phyloP scores from a whole-genome alignment of 2,113 vertebrate species.

The Ophthalmotilapia sp. region DNA sequence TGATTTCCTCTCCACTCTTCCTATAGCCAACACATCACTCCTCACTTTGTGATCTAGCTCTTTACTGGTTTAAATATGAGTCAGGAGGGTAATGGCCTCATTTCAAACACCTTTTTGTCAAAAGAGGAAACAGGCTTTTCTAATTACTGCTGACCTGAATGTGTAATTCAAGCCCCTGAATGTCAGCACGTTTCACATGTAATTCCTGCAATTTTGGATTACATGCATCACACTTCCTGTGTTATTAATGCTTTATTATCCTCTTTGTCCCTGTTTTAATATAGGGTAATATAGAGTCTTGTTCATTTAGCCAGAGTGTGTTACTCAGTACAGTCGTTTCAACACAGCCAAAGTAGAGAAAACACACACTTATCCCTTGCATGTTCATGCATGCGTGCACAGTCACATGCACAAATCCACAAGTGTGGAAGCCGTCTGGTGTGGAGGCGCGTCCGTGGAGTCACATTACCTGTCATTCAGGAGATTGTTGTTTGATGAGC shows the following conservation, averaged over 20 bases:
- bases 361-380: background rate
- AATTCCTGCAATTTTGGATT: background rate
- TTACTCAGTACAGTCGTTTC: slow-evolving; percentile 11
- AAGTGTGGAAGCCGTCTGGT: background rate
- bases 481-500: background rate
- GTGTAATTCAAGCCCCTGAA: background rate
- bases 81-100: background rate
- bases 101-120: slow-evolving; percentile 15
- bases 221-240: background rate
- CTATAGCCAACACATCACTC: background rate
- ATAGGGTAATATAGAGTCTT: background rate
- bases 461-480: slow-evolving; percentile 34
- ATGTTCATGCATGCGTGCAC: background rate
- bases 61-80: background rate
- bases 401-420: background rate
- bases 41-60: background rate
- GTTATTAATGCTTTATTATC: background rate
- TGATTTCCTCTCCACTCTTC: slow-evolving; percentile 12
- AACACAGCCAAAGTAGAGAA: background rate
- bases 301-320: background rate
- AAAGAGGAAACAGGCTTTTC: background rate
- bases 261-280: accelerated
- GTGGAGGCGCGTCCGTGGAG: background rate
- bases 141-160: background rate
- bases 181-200: background rate